A percentile compares a stretch with the other conserved stretches of the same genome.
phyloP scores from a whole-genome alignment of 2,888 invertebrate species.

The Diarsia rubi region DNA sequence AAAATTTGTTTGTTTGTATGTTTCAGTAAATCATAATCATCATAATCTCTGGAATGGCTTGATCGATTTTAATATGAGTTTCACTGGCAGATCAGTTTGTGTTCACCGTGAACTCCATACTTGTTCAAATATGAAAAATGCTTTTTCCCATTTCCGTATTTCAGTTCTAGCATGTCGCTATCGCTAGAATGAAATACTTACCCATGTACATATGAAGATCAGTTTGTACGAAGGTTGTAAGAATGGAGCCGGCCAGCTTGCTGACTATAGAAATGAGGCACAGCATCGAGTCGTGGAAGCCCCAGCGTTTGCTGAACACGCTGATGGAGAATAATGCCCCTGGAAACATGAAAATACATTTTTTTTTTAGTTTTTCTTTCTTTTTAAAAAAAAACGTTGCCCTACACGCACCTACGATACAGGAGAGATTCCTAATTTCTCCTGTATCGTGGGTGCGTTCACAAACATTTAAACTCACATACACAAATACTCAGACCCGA shows the following conservation, averaged over 20 bases:
- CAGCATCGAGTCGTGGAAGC: conserved; percentile 84
- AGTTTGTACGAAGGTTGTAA: conserved; percentile 79
- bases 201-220: conserved; percentile 87
- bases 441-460: no score
- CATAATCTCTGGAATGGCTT: no score
- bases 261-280: conserved; percentile 85
- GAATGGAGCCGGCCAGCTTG: conserved; percentile 82
- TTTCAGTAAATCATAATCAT: no score
- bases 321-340: conserved; percentile 87
- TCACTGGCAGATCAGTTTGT: neutral
- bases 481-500: no score
- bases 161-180: neutral
- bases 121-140: neutral
- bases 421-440: no score
- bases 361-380: no score
- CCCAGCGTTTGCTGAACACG: conserved; percentile 85
- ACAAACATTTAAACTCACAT: no score
- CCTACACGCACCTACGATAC: no score
- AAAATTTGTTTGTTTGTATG: no score
- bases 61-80: no score
- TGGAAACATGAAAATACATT: conserved; percentile 62
- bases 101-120: neutral
- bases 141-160: neutral
- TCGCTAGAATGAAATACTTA: conserved; percentile 63
- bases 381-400: no score